Evolutionary conservation across 2,888 invertebrate species (phyloP).

Genomic region (Trichogramma dendrolimi): DNA sequence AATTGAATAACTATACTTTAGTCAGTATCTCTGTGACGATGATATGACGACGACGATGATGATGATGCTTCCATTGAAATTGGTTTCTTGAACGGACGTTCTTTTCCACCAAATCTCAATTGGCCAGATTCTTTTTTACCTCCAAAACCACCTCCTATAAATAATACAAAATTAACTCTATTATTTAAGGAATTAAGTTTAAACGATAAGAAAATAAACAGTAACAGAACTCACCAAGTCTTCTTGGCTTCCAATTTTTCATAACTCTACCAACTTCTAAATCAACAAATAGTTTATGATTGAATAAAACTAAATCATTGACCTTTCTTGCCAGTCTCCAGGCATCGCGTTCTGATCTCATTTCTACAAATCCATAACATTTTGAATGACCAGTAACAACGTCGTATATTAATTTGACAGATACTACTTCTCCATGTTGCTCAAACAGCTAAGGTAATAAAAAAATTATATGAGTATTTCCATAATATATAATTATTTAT

Average conservation of each 20-base stretch:
- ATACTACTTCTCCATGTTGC: constrained; percentile 62
- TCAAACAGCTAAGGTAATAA: constrained; percentile 62
- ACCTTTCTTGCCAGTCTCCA: constrained; percentile 61
- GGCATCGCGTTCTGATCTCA: constrained; percentile 60
- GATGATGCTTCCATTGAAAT: constrained; percentile 41
- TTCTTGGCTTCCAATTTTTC: constrained; percentile 77
- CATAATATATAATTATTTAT: neutral
- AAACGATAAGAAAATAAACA: neutral
- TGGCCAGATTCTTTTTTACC: constrained; percentile 85
- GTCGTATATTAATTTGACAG: constrained; percentile 60
- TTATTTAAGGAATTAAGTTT: neutral
- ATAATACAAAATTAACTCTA: constrained; percentile 17
- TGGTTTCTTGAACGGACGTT: constrained; percentile 71
- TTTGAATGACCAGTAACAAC: constrained; percentile 79
- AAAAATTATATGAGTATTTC: constrained; percentile 28
- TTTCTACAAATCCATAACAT: constrained; percentile 85
- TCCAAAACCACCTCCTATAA: constrained; percentile 75
- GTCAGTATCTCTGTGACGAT: too few relatives aligned
- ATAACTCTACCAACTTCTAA: constrained; percentile 69
- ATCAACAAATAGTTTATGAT: constrained; percentile 70
- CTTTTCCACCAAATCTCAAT: constrained; percentile 77
- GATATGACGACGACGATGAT: too few relatives aligned
- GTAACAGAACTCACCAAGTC: constrained; percentile 57
- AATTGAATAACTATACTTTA: neutral
- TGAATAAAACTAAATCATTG: constrained; percentile 63